Conservation (phyloP, 1,140 invertebrate genomes). For the Pogonognathellus flavescens region DNA sequence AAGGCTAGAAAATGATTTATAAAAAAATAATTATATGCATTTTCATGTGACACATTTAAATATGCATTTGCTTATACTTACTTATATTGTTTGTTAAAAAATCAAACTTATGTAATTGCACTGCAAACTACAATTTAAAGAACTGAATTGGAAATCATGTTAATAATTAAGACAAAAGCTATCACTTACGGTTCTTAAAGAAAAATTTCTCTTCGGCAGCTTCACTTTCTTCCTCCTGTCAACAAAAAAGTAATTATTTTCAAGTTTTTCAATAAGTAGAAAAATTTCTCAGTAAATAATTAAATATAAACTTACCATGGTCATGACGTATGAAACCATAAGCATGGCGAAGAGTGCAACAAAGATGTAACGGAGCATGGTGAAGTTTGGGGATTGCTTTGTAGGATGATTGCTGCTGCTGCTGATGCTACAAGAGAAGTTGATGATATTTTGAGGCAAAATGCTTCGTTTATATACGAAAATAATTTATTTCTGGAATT, state of each 20-base stretch:
- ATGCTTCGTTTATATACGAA: too few relatives aligned
- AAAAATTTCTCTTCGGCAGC: not conserved
- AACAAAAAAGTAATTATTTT: not conserved
- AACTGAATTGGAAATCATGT: too few relatives aligned
- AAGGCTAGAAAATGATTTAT: not conserved
- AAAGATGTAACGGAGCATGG: not conserved
- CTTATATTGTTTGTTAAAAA: not conserved
- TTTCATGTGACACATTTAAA: not conserved
- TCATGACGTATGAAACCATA: conserved; percentile 15
- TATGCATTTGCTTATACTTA: not conserved
- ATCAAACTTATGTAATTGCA: too few relatives aligned
- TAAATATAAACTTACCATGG: not conserved
- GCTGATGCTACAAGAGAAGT: not conserved
- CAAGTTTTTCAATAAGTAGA: not conserved
- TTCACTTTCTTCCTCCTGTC: not conserved
- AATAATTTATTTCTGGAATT: too few relatives aligned
- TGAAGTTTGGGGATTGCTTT: not conserved
- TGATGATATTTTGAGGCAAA: not conserved
- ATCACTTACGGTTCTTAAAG: too few relatives aligned
- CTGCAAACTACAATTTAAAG: too few relatives aligned
- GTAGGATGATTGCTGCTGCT: not conserved
- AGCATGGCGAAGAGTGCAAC: conserved; percentile 21
- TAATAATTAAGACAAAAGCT: too few relatives aligned
- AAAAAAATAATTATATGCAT: not conserved
- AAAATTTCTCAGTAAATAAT: not conserved